Conservation (phyloP, 2,113 vertebrate species). For the Myotis lucifugus region DNA sequence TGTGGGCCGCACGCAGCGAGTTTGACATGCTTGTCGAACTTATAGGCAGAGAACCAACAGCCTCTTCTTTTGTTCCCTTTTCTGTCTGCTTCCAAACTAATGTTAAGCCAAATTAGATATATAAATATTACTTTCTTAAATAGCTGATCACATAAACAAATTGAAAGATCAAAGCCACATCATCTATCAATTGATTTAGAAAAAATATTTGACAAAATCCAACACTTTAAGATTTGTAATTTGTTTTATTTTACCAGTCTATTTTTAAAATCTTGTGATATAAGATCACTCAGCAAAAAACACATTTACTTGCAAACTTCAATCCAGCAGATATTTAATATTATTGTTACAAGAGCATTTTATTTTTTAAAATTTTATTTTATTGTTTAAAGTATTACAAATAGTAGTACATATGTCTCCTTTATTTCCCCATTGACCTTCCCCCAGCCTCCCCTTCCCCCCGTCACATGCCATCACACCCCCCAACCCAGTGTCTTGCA, state of each 20-base stretch:
- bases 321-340: neutral
- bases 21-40: neutral
- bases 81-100: neutral
- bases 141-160: neutral
- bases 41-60: neutral
- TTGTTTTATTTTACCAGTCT: neutral
- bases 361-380: too few species aligned
- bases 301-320: neutral
- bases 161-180: too few species aligned
- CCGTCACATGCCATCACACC: too few species aligned
- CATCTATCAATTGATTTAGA: too few species aligned
- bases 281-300: neutral
- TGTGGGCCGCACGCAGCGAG: too few species aligned
- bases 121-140: conserved; percentile 53
- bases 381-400: too few species aligned
- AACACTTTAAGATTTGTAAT: neutral
- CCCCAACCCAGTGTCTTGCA: too few species aligned
- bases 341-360: neutral
- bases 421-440: too few species aligned
- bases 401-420: too few species aligned
- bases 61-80: neutral
- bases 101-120: neutral
- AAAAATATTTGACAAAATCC: too few species aligned
- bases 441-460: too few species aligned
- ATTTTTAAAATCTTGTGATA: neutral